A percentile compares a stretch with the other conserved stretches of the same genome.
Evolutionary conservation across 2,113 vertebrate genomes (phyloP).

Genomic region (Cinclus cinclus): DNA sequence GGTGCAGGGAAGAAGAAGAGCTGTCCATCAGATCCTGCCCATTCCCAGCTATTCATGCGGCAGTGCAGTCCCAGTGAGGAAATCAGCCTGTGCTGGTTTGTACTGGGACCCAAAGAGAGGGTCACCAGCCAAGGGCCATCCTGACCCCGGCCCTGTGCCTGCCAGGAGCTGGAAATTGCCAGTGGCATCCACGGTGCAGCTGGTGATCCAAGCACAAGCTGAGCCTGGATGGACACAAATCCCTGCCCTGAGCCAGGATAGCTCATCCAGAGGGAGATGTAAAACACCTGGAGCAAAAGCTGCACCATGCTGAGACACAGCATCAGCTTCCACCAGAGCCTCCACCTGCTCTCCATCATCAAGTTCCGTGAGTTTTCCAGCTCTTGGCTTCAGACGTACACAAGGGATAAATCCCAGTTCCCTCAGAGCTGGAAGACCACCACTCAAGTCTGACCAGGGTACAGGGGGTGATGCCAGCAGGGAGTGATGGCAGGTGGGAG

Average conservation of each 20-base stretch:
- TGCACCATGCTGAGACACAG: rapidly evolving
- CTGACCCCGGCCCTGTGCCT: rapidly evolving
- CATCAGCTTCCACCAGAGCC: rapidly evolving
- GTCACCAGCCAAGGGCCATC: not conserved
- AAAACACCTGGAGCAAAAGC: not conserved
- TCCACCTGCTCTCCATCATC: rapidly evolving
- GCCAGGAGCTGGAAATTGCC: not conserved
- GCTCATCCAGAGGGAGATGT: not conserved
- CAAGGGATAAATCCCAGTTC: not conserved
- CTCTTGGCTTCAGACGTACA: rapidly evolving
- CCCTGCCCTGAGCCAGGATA: not conserved
- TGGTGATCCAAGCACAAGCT: rapidly evolving
- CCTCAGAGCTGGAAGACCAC: not conserved
- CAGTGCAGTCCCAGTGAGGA: rapidly evolving
- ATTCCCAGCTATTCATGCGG: not conserved
- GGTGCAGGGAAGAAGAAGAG: not conserved
- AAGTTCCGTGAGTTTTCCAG: rapidly evolving
- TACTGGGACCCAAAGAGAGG: not conserved
- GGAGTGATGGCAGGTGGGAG: not conserved
- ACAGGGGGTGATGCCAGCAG: rapidly evolving
- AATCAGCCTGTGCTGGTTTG: not conserved
- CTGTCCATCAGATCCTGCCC: not conserved
- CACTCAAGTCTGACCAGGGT: rapidly evolving
- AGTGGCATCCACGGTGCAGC: rapidly evolving
- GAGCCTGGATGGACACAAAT: not conserved